Evolutionary conservation across 1,140 invertebrate genomes (phyloP).

Genomic region (Cotesia vestalis): DNA sequence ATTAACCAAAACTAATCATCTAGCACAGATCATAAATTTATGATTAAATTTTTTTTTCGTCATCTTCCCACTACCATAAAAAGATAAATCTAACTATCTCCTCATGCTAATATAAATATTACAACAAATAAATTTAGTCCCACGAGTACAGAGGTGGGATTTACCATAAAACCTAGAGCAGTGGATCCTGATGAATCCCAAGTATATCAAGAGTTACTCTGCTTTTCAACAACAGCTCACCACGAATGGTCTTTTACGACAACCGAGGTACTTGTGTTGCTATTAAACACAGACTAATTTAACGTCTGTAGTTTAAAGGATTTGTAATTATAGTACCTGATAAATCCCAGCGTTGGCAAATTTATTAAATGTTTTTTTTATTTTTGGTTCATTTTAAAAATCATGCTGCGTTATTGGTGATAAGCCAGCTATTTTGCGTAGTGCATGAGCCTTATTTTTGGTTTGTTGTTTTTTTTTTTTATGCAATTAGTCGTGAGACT

Average conservation of each 20-base stretch:
- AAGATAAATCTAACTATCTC: conserved; percentile 15
- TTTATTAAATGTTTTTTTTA: not conserved
- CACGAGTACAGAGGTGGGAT: conserved; percentile 59
- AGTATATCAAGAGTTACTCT: conserved; percentile 66
- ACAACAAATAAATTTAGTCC: conserved; percentile 55
- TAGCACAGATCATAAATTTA: not conserved
- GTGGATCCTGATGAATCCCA: conserved; percentile 63
- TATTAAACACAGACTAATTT: conserved; percentile 13
- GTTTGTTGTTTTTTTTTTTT: conserved; percentile 55
- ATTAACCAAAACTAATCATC: too few species aligned
- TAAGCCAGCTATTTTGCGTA: conserved; percentile 46
- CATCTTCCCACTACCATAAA: not conserved
- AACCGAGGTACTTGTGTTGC: conserved; percentile 55
- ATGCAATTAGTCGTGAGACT: conserved; percentile 60
- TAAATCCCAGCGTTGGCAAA: not conserved
- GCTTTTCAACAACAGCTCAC: conserved; percentile 63
- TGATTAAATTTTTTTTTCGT: not conserved
- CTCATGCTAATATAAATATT: conserved; percentile 47
- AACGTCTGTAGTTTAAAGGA: conserved; percentile 22
- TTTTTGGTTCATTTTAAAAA: not conserved
- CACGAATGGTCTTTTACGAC: conserved; percentile 61
- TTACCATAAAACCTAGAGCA: conserved; percentile 64
- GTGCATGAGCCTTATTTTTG: conserved; percentile 60
- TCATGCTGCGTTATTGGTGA: not conserved
- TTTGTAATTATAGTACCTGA: conserved; percentile 9